A percentile compares a stretch with the other conserved stretches of the same genome.
Evolutionary conservation across 2,888 invertebrate genomes (phyloP).

Genomic region (Cataglyphis rosenhaueri): DNA sequence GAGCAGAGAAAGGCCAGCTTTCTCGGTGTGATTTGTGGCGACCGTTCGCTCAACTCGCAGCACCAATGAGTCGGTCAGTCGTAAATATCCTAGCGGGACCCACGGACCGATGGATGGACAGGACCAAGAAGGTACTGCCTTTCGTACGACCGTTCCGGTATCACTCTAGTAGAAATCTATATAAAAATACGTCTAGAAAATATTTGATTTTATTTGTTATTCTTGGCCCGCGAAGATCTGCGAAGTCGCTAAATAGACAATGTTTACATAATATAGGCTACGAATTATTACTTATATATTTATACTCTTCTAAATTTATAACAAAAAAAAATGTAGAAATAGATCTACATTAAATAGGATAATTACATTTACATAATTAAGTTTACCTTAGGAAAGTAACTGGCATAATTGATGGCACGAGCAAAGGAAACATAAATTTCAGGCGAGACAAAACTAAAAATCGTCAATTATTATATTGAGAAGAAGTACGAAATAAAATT

Average conservation of each 20-base stretch:
- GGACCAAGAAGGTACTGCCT: slow-evolving; percentile 60
- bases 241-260: background rate
- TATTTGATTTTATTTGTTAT: background rate
- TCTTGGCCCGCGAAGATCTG: background rate
- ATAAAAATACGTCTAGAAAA: slow-evolving; percentile 6
- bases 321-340: background rate
- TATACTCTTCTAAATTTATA: background rate
- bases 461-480: background rate
- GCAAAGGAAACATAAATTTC: background rate
- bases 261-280: background rate
- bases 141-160: slow-evolving; percentile 10
- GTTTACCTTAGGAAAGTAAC: background rate
- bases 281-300: background rate
- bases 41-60: slow-evolving; percentile 84
- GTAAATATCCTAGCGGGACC: slow-evolving; percentile 82
- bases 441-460: background rate
- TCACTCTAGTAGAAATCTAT: slow-evolving; percentile 22
- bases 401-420: background rate
- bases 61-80: slow-evolving; percentile 85
- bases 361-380: background rate
- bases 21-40: slow-evolving; percentile 85
- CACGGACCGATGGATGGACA: slow-evolving; percentile 75
- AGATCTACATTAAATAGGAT: background rate
- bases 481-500: background rate
- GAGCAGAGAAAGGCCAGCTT: slow-evolving; percentile 84